These are phyloP conservation scores for Lepidocyrtinus sp. DNA, from an alignment of 2,888 invertebrate genomes.

Conservation along the genomic window DNA sequence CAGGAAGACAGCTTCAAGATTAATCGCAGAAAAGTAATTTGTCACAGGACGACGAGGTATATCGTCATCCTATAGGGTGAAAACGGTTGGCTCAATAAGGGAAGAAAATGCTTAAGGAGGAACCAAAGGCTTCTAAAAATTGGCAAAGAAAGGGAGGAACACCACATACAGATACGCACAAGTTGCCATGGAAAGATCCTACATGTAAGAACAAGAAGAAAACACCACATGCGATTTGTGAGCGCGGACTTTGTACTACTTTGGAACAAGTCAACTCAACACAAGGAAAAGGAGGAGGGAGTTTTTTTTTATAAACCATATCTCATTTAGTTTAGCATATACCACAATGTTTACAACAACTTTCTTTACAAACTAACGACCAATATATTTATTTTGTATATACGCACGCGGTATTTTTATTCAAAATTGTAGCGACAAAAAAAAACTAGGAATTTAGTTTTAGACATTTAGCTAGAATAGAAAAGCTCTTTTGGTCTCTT, in stretches of 20 bases:
- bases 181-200: not conserved
- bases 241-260: constrained; percentile 33
- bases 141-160: constrained; percentile 52
- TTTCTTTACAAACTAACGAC: no score
- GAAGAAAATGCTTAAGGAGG: constrained; percentile 17
- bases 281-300: constrained; percentile 17
- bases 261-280: constrained; percentile 1
- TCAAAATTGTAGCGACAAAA: no score
- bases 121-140: constrained; percentile 53
- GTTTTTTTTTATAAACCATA: constrained; percentile 30
- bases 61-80: constrained; percentile 51
- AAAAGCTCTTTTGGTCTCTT: no score
- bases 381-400: no score
- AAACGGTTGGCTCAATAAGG: constrained; percentile 31
- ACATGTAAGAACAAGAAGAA: constrained; percentile 29
- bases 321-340: constrained; percentile 41
- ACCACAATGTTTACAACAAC: no score
- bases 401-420: no score
- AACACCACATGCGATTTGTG: constrained; percentile 48
- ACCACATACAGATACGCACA: constrained; percentile 18
- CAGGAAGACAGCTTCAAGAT: constrained; percentile 70
- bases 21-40: constrained; percentile 70
- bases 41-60: constrained; percentile 67
- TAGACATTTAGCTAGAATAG: no score
- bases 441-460: no score